phyloP scores from a whole-genome alignment of 2,113 vertebrate genomes.

The Corythornis cristatus region DNA sequence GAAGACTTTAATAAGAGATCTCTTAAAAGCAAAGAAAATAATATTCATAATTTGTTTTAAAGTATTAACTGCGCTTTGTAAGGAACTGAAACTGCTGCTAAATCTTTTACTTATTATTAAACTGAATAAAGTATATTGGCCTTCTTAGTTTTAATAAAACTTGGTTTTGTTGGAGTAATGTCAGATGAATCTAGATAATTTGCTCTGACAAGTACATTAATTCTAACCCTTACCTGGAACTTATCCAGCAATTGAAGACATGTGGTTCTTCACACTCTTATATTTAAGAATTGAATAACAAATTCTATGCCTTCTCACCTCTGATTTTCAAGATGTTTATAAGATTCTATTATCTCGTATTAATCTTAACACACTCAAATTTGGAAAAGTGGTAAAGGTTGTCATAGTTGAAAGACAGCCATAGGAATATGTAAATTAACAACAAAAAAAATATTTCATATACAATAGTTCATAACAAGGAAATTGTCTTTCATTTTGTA shows the following conservation, averaged over 20 bases:
- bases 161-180: not conserved
- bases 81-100: not conserved
- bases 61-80: not conserved
- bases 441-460: not conserved
- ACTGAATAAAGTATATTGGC: not conserved
- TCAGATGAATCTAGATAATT: not conserved
- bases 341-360: not conserved
- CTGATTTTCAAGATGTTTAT: not conserved
- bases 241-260: not conserved
- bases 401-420: not conserved
- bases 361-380: not conserved
- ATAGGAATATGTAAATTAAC: not conserved
- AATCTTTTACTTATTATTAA: not conserved
- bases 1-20: not conserved
- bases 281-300: not conserved
- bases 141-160: not conserved
- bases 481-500: not conserved
- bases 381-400: not conserved
- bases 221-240: not conserved
- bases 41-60: not conserved
- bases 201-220: not conserved
- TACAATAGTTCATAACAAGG: not conserved
- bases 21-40: not conserved
- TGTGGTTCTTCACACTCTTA: not conserved
- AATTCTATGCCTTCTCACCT: not conserved